Conservation (phyloP, 1,140 invertebrate species). For the Uloborus diversus region DNA sequence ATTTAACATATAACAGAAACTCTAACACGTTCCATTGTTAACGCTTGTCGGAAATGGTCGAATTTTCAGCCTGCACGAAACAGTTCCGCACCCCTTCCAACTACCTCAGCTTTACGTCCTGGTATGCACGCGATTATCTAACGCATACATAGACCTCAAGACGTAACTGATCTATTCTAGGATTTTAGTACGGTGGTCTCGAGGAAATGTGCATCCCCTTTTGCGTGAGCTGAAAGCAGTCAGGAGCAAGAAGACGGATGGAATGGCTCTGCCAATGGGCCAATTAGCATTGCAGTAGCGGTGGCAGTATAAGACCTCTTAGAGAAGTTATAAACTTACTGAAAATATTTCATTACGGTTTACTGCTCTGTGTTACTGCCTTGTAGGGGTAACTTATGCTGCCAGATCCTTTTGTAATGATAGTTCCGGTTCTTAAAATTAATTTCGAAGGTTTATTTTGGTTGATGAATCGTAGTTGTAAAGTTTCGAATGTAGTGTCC, state of each 20-base stretch:
- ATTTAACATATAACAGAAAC: too few species aligned
- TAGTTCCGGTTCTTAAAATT: too few species aligned
- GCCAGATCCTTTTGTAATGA: too few species aligned
- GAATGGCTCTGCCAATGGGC: not conserved
- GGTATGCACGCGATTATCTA: not conserved
- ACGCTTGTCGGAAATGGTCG: slow-evolving; percentile 38
- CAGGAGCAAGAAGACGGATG: slow-evolving; percentile 1
- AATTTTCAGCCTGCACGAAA: slow-evolving; percentile 34
- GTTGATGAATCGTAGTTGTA: too few species aligned
- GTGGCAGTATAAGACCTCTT: not conserved
- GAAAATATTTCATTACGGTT: not conserved
- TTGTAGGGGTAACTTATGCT: too few species aligned
- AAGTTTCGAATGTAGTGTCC: too few species aligned
- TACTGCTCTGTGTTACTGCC: not conserved
- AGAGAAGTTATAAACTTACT: not conserved
- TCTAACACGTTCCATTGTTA: slow-evolving; percentile 20
- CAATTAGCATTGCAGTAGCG: not conserved
- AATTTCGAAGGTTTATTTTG: too few species aligned
- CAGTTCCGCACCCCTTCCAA: not conserved
- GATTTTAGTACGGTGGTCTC: not conserved
- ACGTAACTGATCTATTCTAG: slow-evolving; percentile 19
- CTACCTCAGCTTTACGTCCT: not conserved
- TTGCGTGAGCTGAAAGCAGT: slow-evolving; percentile 5
- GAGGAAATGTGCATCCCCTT: slow-evolving; percentile 22
- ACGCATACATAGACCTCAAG: not conserved